phyloP scores from a whole-genome alignment of 2,797 vertebrate species.

The Macropodus opercularis region DNA sequence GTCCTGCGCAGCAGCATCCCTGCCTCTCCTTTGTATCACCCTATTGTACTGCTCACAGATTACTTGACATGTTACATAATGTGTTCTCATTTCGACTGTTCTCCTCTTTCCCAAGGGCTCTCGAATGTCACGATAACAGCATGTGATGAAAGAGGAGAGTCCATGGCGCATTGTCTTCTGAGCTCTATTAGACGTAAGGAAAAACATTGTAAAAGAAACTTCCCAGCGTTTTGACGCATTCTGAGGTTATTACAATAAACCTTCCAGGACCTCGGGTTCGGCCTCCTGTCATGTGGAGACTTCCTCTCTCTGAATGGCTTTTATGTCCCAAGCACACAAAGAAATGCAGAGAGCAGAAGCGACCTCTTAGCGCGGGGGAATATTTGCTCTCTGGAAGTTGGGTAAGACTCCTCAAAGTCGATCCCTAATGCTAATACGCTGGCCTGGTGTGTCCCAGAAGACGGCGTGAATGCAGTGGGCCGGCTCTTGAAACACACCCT shows the following conservation, averaged over 20 bases:
- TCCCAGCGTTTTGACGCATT: neutral
- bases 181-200: conserved; percentile 7
- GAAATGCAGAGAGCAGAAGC: conserved; percentile 27
- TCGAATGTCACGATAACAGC: conserved; percentile 49
- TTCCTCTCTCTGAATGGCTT: conserved; percentile 22
- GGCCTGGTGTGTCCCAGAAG: conserved; percentile 46
- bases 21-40: conserved; percentile 32
- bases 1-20: conserved; percentile 39
- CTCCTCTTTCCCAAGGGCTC: conserved; percentile 34
- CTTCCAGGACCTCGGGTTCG: neutral
- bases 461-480: conserved; percentile 48
- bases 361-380: conserved; percentile 45
- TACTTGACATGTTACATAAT: conserved; percentile 62
- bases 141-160: conserved; percentile 36
- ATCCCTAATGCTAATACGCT: conserved; percentile 32
- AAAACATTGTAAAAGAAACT: neutral
- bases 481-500: conserved; percentile 58
- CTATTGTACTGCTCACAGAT: conserved; percentile 54
- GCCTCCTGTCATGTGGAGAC: conserved; percentile 10
- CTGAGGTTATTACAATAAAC: neutral
- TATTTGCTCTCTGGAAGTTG: conserved; percentile 41
- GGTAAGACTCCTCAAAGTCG: conserved; percentile 42
- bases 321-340: conserved; percentile 24
- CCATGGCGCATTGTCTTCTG: conserved; percentile 15
- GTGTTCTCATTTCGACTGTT: conserved; percentile 50